phyloP scores from a whole-genome alignment of 2,888 invertebrate genomes.

The Eledone cirrhosa region DNA sequence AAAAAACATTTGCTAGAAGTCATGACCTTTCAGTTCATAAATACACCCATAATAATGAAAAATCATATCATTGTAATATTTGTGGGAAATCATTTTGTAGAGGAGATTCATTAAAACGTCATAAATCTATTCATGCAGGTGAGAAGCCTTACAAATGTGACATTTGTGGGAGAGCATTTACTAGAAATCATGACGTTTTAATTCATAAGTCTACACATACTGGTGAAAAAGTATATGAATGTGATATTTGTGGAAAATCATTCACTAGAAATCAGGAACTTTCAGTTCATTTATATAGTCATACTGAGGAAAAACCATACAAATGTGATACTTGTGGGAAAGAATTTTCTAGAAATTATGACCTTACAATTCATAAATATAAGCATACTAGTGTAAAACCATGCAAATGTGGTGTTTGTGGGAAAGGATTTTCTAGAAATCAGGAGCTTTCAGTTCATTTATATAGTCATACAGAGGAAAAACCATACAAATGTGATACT shows the following conservation, averaged over 20 bases:
- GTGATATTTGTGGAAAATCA: too few species aligned
- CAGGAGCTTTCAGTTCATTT: not conserved
- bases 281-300: not conserved
- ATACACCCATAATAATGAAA: too few species aligned
- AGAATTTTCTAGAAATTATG: not conserved
- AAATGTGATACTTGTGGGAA: not conserved
- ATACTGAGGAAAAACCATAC: not conserved
- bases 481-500: not conserved
- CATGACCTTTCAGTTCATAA: too few species aligned
- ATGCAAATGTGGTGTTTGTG: not conserved
- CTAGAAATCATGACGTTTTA: slow-evolving; percentile 27
- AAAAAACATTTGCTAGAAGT: too few species aligned
- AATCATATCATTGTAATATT: too few species aligned
- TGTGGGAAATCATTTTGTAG: too few species aligned
- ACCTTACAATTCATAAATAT: not conserved
- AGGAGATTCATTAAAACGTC: too few species aligned
- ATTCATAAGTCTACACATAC: not conserved
- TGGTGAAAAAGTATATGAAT: too few species aligned
- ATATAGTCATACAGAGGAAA: not conserved
- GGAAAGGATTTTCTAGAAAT: not conserved
- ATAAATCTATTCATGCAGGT: slow-evolving; percentile 41
- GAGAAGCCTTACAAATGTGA: slow-evolving; percentile 47
- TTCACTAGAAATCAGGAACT: too few species aligned
- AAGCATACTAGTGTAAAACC: not conserved
- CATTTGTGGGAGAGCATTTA: slow-evolving; percentile 46